These are phyloP conservation scores for Pseudopleuronectes americanus DNA, from an alignment of 2,797 vertebrate species.

Conservation along the genomic window DNA sequence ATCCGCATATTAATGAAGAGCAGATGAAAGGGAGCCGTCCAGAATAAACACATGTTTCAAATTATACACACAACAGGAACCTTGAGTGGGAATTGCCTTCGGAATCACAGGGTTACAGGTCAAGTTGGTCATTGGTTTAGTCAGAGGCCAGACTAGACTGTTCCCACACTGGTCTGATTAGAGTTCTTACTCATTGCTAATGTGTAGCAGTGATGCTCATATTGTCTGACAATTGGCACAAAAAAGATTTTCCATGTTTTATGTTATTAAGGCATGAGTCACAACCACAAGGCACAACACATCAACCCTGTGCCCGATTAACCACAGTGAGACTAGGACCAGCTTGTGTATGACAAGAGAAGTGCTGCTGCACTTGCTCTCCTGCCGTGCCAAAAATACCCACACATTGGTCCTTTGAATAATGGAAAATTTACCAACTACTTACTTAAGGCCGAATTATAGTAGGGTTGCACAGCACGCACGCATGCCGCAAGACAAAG, in stretches of 20 bases:
- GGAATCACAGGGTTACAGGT: slow-evolving; percentile 38
- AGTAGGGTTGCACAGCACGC: no score
- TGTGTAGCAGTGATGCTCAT: slow-evolving; percentile 19
- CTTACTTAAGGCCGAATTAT: no score
- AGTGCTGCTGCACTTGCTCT: neutral
- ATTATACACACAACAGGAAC: slow-evolving; percentile 43
- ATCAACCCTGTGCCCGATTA: slow-evolving; percentile 17
- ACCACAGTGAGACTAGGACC: slow-evolving; percentile 2
- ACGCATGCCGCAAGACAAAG: no score
- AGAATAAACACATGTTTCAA: slow-evolving; percentile 63
- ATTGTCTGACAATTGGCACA: slow-evolving; percentile 30
- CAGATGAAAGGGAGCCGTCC: slow-evolving; percentile 62
- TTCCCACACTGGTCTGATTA: slow-evolving; percentile 54
- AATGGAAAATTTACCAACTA: no score
- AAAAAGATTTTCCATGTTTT: slow-evolving; percentile 12
- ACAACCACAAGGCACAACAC: slow-evolving; percentile 23
- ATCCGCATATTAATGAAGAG: slow-evolving; percentile 64
- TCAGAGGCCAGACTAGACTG: slow-evolving; percentile 36
- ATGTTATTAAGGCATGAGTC: slow-evolving; percentile 43
- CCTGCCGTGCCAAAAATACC: neutral
- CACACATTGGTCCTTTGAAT: neutral
- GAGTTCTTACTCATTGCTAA: slow-evolving; percentile 37
- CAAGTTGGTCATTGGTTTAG: slow-evolving; percentile 35
- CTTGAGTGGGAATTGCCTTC: slow-evolving; percentile 42
- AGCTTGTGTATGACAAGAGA: slow-evolving; percentile 5